Percentiles rank a stretch among this genome's conserved stretches.
Evolutionary conservation across 23 tunicate genomes (phyloP).

Genomic region (Pegea sp.): DNA sequence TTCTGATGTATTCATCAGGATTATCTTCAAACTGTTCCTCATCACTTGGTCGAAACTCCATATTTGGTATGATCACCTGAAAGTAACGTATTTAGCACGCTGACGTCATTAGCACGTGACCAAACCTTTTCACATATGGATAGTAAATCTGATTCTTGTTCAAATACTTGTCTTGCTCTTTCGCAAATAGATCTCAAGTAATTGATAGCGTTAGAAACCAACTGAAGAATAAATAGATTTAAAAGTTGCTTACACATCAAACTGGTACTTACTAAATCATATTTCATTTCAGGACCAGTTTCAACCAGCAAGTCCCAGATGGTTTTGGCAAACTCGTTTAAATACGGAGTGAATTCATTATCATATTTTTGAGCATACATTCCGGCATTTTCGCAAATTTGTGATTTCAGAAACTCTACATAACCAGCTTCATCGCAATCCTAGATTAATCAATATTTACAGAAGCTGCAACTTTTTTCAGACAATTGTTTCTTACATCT

Average conservation of each 20-base stretch:
- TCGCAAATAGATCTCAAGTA: constrained; percentile 64
- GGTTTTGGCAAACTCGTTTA: constrained; percentile 70
- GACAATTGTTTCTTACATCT: no score
- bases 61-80: constrained; percentile 74
- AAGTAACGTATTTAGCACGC: neutral
- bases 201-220: constrained; percentile 74
- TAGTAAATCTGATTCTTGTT: constrained; percentile 38
- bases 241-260: no score
- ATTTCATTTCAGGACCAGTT: constrained; percentile 78
- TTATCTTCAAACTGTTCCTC: constrained; percentile 94
- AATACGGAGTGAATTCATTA: constrained; percentile 51
- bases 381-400: constrained; percentile 78
- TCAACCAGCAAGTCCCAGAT: constrained; percentile 64
- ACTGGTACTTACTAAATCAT: constrained; percentile 80
- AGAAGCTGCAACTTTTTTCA: no score
- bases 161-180: constrained; percentile 48
- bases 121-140: constrained; percentile 82
- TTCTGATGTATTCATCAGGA: constrained; percentile 80
- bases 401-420: constrained; percentile 68
- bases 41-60: constrained; percentile 71
- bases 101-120: neutral
- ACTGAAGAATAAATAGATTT: constrained; percentile 6
- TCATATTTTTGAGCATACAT: constrained; percentile 95
- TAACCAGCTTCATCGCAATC: constrained; percentile 69
- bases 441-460: constrained; percentile 3